A percentile compares a stretch with the other conserved stretches of the same genome.
Evolutionary conservation across 37 sponge, comb jelly and placozoan species (phyloP).

Genomic region (Ephydatia muelleri): DNA sequence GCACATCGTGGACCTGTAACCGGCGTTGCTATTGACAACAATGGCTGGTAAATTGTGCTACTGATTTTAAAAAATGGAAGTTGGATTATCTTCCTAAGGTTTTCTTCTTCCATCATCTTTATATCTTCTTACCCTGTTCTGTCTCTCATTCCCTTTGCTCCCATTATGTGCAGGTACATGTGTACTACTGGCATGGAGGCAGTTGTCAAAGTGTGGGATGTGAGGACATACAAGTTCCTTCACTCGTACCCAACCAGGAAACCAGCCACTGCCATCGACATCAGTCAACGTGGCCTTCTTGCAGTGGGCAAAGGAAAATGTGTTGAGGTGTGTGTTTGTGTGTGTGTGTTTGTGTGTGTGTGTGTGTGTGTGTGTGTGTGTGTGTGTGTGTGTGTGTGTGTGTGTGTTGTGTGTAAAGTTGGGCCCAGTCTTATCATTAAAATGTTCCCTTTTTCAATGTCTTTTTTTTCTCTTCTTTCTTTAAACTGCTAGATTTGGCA

Average conservation of each 20-base stretch:
- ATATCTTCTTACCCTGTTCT: too few relatives aligned
- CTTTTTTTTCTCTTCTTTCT: neutral
- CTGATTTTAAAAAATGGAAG: neutral
- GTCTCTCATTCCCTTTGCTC: too few relatives aligned
- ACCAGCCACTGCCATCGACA: conserved; percentile 72
- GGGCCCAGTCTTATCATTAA: neutral
- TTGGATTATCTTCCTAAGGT: neutral
- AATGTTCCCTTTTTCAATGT: too few relatives aligned
- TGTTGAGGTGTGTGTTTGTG: conserved; percentile 71
- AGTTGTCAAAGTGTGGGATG: conserved; percentile 76
- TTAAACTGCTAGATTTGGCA: neutral
- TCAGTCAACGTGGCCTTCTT: conserved; percentile 89
- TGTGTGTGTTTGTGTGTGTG: conserved; percentile 4
- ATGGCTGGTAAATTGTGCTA: conserved; percentile 55
- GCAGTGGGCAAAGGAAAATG: conserved; percentile 72
- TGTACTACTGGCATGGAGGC: conserved; percentile 92
- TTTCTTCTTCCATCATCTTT: neutral
- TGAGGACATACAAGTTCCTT: conserved; percentile 79
- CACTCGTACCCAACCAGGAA: conserved; percentile 61
- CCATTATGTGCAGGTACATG: conserved; percentile 72
- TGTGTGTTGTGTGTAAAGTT: conserved; percentile 20
- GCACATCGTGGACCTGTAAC: conserved; percentile 91
- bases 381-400: conserved; percentile 10
- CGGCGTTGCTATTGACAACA: conserved; percentile 73
- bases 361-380: conserved; percentile 8